Conservation (phyloP, 2,797 vertebrate genomes). For the Setipinna tenuifilis region DNA sequence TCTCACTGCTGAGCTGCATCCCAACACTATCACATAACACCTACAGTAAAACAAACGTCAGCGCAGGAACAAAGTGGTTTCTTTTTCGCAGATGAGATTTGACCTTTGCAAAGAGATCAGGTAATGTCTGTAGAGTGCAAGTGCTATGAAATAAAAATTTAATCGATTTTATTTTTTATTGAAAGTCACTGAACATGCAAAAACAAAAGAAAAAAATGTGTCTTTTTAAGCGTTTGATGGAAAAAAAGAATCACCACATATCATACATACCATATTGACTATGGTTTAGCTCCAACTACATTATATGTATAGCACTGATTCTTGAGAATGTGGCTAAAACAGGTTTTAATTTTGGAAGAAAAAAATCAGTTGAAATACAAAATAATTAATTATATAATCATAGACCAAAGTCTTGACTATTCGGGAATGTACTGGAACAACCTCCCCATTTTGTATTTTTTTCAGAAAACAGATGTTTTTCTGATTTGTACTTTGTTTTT, state of each 20-base stretch:
- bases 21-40: conserved; percentile 32
- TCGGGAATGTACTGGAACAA: too few species aligned
- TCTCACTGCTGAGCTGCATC: conserved; percentile 31
- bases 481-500: too few species aligned
- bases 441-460: too few species aligned
- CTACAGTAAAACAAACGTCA: conserved; percentile 34
- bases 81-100: neutral
- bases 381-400: too few species aligned
- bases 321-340: too few species aligned
- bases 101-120: neutral
- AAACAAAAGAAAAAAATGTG: neutral
- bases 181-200: too few species aligned
- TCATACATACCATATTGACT: neutral
- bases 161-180: neutral
- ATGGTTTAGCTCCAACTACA: neutral
- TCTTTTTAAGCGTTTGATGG: neutral
- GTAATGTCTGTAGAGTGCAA: neutral
- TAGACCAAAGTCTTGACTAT: too few species aligned
- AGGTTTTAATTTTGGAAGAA: too few species aligned
- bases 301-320: too few species aligned
- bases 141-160: neutral
- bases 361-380: too few species aligned
- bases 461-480: too few species aligned
- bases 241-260: neutral
- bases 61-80: conserved; percentile 13